A percentile compares a stretch with the other conserved stretches of the same genome.
These are phyloP conservation scores for Chroicocephalus ridibundus DNA, from an alignment of 2,113 vertebrate species.

Conservation along the genomic window DNA sequence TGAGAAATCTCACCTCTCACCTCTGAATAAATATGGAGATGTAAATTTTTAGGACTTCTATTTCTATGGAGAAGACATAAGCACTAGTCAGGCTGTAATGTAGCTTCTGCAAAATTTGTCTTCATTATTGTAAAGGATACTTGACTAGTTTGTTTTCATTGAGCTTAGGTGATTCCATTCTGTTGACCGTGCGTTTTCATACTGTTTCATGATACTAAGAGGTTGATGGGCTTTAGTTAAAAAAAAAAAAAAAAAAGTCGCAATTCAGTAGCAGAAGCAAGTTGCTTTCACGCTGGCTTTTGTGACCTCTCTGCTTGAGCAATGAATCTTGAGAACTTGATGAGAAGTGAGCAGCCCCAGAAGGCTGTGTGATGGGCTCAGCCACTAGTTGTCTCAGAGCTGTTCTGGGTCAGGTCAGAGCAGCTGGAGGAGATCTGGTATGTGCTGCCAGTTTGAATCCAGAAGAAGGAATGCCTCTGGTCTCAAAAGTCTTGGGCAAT, in stretches of 20 bases:
- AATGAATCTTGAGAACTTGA: not conserved
- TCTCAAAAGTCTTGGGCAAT: not conserved
- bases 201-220: not conserved
- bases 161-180: not conserved
- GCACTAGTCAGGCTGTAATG: not conserved
- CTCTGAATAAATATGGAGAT: not conserved
- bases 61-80: not conserved
- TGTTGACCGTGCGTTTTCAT: not conserved
- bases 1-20: not conserved
- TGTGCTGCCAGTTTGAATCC: not conserved
- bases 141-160: not conserved
- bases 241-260: not conserved
- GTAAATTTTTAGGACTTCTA: not conserved
- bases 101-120: not conserved
- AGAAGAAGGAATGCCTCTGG: not conserved
- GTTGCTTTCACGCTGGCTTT: rapidly evolving
- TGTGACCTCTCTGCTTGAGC: not conserved
- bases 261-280: not conserved
- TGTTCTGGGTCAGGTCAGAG: not conserved
- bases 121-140: not conserved
- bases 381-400: not conserved
- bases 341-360: not conserved
- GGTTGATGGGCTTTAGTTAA: not conserved
- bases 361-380: not conserved
- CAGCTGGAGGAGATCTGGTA: not conserved